Evolutionary conservation across 2,888 invertebrate species (phyloP).

Genomic region (Melinopterus prodromus): DNA sequence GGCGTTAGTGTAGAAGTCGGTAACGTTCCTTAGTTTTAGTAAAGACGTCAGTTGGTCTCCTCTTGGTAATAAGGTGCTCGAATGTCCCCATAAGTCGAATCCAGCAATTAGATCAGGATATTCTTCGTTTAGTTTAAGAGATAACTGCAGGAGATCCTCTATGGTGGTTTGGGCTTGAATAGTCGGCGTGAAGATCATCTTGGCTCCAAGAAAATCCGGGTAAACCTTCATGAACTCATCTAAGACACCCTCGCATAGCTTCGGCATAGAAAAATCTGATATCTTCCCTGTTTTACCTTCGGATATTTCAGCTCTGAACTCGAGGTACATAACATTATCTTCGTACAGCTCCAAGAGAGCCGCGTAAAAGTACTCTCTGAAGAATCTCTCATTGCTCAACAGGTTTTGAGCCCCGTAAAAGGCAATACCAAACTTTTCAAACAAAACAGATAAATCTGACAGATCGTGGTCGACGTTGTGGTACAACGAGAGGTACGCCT

Average conservation of each 20-base stretch:
- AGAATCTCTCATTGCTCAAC: conserved; percentile 45
- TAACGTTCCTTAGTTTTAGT: conserved; percentile 62
- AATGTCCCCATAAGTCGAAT: conserved; percentile 82
- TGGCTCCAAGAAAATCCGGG: conserved; percentile 67
- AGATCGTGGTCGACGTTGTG: conserved; percentile 44
- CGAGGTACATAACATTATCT: conserved; percentile 71
- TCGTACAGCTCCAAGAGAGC: conserved; percentile 66
- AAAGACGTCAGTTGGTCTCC: conserved; percentile 61
- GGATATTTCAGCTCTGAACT: conserved; percentile 58
- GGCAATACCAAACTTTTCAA: not conserved
- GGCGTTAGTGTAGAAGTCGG: conserved; percentile 77
- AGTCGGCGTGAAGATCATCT: conserved; percentile 68
- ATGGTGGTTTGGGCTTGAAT: conserved; percentile 63
- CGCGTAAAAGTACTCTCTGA: conserved; percentile 64
- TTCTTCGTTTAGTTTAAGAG: conserved; percentile 57
- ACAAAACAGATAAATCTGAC: not conserved
- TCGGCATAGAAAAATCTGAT: conserved; percentile 60
- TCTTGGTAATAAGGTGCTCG: conserved; percentile 68
- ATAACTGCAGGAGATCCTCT: conserved; percentile 47
- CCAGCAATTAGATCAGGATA: conserved; percentile 76
- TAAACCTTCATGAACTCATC: conserved; percentile 64
- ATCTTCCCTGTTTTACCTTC: conserved; percentile 61
- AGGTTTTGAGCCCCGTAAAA: not conserved
- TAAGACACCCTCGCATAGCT: conserved; percentile 61
- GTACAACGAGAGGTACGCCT: not conserved